Conservation (phyloP, 2,113 vertebrate genomes). For the Paramormyrops kingsleyae region DNA sequence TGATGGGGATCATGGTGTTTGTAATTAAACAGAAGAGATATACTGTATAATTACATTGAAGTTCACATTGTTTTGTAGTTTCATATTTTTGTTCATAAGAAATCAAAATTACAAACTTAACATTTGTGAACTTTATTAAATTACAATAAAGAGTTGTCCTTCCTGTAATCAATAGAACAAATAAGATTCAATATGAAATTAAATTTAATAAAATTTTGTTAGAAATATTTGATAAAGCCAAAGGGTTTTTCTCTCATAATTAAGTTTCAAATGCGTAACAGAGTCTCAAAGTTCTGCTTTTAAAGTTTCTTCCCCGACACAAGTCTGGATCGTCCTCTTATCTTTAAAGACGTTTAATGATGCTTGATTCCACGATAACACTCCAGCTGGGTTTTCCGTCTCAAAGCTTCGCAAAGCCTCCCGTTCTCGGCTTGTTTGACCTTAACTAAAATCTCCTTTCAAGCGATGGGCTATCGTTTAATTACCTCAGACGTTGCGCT, state of each 20-base stretch:
- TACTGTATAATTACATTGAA: not conserved
- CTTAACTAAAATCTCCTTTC: constrained; percentile 10
- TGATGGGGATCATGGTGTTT: not conserved
- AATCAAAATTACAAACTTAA: not conserved
- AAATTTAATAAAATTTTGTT: not conserved
- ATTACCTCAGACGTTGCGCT: constrained; percentile 27
- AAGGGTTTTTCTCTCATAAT: not conserved
- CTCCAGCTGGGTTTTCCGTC: constrained; percentile 7
- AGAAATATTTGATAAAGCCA: not conserved
- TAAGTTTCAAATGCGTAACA: not conserved
- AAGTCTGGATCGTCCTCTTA: not conserved
- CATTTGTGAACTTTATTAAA: not conserved
- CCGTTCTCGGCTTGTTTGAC: not conserved
- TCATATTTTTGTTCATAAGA: not conserved
- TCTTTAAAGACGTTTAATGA: constrained; percentile 15
- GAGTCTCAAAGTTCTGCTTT: not conserved
- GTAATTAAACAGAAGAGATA: not conserved
- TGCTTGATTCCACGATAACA: constrained; percentile 8
- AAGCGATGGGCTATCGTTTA: constrained; percentile 29
- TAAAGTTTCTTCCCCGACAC: not conserved
- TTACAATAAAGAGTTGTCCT: not conserved
- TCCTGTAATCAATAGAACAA: not conserved
- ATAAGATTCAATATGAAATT: not conserved
- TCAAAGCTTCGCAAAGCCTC: not conserved
- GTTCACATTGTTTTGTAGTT: not conserved